phyloP scores from a whole-genome alignment of 2,797 vertebrate genomes.

The Lindbergichthys nudifrons region DNA sequence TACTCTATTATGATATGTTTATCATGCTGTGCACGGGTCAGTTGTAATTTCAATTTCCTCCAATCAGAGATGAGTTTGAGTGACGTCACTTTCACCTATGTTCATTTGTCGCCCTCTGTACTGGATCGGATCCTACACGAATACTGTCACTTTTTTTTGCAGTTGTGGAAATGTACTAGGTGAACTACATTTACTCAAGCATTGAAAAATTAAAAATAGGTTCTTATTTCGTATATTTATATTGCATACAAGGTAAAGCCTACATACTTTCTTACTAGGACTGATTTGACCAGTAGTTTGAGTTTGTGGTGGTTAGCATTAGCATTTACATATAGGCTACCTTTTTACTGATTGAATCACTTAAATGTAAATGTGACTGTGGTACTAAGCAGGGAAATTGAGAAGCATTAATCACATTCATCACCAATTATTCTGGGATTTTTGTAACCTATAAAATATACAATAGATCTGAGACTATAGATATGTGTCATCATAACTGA shows the following conservation, averaged over 20 bases:
- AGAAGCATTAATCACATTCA: not conserved
- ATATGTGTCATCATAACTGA: not conserved
- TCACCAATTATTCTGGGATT: not conserved
- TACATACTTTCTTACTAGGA: not conserved
- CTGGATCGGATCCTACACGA: too few species aligned
- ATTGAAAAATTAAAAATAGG: too few species aligned
- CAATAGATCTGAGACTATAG: not conserved
- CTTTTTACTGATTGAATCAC: not conserved
- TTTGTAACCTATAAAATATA: not conserved
- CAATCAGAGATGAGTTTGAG: slow-evolving; percentile 26
- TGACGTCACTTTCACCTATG: slow-evolving; percentile 34
- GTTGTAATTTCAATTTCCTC: slow-evolving; percentile 14
- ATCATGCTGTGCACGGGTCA: not conserved
- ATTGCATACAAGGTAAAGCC: not conserved
- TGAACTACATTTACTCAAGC: not conserved
- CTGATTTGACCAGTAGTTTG: not conserved
- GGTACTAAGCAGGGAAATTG: not conserved
- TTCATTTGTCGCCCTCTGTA: too few species aligned
- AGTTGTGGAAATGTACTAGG: too few species aligned
- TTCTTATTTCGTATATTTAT: not conserved
- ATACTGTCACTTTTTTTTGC: too few species aligned
- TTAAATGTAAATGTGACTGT: not conserved
- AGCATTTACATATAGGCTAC: not conserved
- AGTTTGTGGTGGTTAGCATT: not conserved
- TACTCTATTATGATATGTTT: not conserved